Conservation (phyloP, 1,140 invertebrate genomes). For the Triops longicaudatus region DNA sequence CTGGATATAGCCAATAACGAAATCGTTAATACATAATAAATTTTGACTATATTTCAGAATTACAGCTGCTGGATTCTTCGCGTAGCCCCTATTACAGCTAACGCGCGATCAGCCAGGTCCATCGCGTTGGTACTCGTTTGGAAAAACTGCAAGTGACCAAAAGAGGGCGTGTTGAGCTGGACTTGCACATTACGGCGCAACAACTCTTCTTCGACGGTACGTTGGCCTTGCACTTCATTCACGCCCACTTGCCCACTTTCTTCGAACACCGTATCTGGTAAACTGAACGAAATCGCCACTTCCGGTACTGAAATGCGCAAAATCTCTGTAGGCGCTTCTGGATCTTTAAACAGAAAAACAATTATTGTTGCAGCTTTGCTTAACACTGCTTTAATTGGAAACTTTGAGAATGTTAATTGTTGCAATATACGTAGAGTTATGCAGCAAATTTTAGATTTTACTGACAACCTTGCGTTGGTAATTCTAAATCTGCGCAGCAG, state of each 20-base stretch:
- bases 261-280: neutral
- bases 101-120: conserved; percentile 21
- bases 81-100: conserved; percentile 26
- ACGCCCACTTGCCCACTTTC: conserved; percentile 25
- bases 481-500: neutral
- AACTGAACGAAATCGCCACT: neutral
- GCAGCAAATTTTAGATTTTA: neutral
- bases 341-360: neutral
- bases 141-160: conserved; percentile 28
- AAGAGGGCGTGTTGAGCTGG: conserved; percentile 24
- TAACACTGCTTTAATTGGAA: neutral
- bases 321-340: neutral
- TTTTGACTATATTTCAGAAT: neutral
- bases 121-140: conserved; percentile 17
- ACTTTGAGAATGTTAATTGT: neutral
- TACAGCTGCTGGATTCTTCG: conserved; percentile 24
- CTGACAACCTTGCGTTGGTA: neutral
- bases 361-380: neutral
- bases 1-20: neutral
- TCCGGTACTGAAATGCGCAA: neutral
- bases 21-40: neutral
- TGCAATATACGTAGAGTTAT: neutral
- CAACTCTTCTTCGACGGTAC: conserved; percentile 4
- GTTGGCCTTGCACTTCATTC: neutral
- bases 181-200: conserved; percentile 20